Base-by-base conservation (phyloP, 2,113 vertebrate genomes). In the Zapornia atra region DNA sequence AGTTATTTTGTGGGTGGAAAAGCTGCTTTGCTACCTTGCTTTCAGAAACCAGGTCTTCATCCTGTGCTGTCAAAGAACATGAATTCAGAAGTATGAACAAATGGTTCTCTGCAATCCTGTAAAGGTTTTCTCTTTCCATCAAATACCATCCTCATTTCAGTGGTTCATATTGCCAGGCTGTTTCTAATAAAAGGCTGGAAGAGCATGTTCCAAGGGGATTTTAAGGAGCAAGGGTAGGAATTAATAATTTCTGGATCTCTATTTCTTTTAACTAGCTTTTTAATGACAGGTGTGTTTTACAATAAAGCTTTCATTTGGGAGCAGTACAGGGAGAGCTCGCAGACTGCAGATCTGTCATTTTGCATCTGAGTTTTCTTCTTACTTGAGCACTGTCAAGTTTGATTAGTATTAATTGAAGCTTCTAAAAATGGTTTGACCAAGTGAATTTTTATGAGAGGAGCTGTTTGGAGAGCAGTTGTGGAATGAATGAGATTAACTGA, bases 391-490 rank as follows among this genome's bases (percentile, higher is more conserved):
- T 72, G 48, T 78, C 68, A 83, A 42, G n/a, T 77, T 88, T 81
- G 48, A 54, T 85, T 65, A 64, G 36, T 84, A 36, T 53, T 83
- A 69, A 34, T 56, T 56, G 61, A 79, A 83, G 24, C 57, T 82
- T 93, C 71, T 85, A 71, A 83, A 96, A 83, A 61, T 80, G 7
- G 26, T 88, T 94, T 91, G 68, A 72, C 20, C 11, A n/a, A 85
- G 42, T 83, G 12, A 50, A 56, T 85, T 96, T 94, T 96, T 80
- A n/a, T 80, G 5, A 87, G 92, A 86, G 38, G 17, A 70, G n/a
- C 53, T 83, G 29, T 82, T 88, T 86, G n/a, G 50, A 82, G 31
- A 82, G 28, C 18, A 78, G 2, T 69, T 86, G 34, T 78, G 50
- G 40, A 94, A 53, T 86, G 40, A 94, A 53, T 83, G 20, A 83